A percentile compares a stretch with the other conserved stretches of the same genome.
phyloP scores from a whole-genome alignment of 2,888 invertebrate genomes.

The Cylindroiulus punctatus region DNA sequence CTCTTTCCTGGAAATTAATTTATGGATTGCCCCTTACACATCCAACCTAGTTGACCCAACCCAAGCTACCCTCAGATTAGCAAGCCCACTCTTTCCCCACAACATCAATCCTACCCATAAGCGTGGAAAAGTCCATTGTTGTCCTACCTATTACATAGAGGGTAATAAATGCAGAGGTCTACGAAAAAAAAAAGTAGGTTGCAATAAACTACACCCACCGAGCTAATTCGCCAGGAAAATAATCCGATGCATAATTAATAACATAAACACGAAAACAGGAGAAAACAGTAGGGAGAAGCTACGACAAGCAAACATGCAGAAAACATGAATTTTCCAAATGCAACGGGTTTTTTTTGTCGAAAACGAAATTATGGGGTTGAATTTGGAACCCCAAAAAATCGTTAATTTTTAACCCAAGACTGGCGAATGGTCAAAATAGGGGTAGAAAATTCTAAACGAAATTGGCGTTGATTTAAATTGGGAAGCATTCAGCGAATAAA shows the following conservation, averaged over 20 bases:
- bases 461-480: neutral
- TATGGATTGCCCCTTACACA: neutral
- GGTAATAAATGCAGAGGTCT: conserved; percentile 5
- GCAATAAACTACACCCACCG: conserved; percentile 11
- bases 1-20: neutral
- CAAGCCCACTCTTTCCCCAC: neutral
- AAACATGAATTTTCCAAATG: neutral
- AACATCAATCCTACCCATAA: neutral
- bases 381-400: neutral
- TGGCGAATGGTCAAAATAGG: neutral
- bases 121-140: conserved; percentile 11
- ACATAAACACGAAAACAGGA: neutral
- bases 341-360: neutral
- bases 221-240: neutral
- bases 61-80: neutral
- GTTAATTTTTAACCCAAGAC: neutral
- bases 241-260: neutral
- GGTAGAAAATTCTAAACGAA: neutral
- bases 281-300: neutral
- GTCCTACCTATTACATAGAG: conserved; percentile 6
- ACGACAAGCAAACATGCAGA: neutral
- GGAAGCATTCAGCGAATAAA: neutral
- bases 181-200: neutral
- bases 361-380: neutral
- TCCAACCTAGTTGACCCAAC: neutral